Conservation (phyloP, 2,888 invertebrate genomes). For the Diploptera punctata region DNA sequence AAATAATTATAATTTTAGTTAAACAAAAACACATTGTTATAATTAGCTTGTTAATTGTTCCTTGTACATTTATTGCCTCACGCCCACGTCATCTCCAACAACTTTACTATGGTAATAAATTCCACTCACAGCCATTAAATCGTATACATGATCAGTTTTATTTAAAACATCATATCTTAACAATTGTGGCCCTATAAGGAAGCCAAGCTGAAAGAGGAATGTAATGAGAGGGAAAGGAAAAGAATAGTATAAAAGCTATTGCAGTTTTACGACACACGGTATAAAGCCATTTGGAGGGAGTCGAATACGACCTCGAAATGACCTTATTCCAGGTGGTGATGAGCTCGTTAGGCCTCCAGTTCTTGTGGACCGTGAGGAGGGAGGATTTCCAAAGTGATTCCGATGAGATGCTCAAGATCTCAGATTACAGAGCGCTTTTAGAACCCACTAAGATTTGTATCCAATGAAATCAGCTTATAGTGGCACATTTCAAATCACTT, state of each 20-base stretch:
- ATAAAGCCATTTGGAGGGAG: constrained; percentile 31
- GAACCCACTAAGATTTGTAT: no score
- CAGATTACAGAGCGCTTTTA: no score
- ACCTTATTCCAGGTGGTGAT: constrained; percentile 40
- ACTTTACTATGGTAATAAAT: no score
- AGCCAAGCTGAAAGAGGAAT: background rate
- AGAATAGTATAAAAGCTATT: constrained; percentile 20
- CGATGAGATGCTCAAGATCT: constrained; percentile 10
- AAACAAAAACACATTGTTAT: no score
- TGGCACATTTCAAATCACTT: no score
- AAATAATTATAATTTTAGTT: no score
- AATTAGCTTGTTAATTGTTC: no score
- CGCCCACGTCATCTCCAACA: no score
- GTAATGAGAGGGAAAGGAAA: background rate
- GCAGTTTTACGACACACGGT: constrained; percentile 34
- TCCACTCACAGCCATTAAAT: background rate
- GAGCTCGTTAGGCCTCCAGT: constrained; percentile 35
- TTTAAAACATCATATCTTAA: background rate
- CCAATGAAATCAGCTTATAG: no score
- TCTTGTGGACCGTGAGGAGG: background rate
- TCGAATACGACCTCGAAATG: constrained; percentile 38
- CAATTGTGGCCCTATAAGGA: background rate
- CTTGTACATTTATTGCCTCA: no score
- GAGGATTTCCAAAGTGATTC: constrained; percentile 28
- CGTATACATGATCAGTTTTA: background rate